Base-by-base conservation (phyloP, 1,140 invertebrate species). In the Drosophila nikananu region DNA sequence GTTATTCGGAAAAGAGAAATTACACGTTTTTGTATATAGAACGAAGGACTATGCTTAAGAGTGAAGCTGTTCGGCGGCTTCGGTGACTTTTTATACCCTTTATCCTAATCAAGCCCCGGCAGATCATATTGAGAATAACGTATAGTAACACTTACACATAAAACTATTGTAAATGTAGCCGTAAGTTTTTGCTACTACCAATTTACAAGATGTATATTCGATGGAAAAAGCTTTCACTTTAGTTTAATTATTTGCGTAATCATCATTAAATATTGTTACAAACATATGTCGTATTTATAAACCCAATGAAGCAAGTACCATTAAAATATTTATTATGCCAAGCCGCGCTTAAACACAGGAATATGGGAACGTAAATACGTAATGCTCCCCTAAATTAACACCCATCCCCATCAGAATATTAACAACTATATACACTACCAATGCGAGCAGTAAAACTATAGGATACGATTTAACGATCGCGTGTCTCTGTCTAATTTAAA, bases 211-310 rank as follows among this genome's bases (percentile, higher is more conserved):
- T 90, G 86, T 89, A 89, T 77, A 89, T 90, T 90, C 79, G 77
- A 90, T 77, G 81, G 86, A 90, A 68, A 89, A 89, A 90, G 86
- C 86, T 89, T 90, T 89, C 81, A 89, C 86, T 89, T 89, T 89
- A 89, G 84, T 89, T 89, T 90, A 89, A 89, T 89, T 89, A 89
- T 89, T 89, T 89, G 84, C 84, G 63, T 87, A 89, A 89, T 84
- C 83, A 87, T 59, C 62, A 81, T 78, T 90, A 78, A 84, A 90
- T 90, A 89, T 89, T 89, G 84, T 89, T 89, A 89, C 74, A 89
- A 89, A 84, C 81, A 90, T 90, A 89, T 84, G 83, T 70, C 83
- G 81, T 86, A 87, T 84, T 89, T 89, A 87, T 89, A 89, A 67
- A 60, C 52, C 51, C 71, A 65, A 57, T 65, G 21, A 70, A 76